phyloP scores from a whole-genome alignment of 2,888 invertebrate species.

The Byasa hedistus region DNA sequence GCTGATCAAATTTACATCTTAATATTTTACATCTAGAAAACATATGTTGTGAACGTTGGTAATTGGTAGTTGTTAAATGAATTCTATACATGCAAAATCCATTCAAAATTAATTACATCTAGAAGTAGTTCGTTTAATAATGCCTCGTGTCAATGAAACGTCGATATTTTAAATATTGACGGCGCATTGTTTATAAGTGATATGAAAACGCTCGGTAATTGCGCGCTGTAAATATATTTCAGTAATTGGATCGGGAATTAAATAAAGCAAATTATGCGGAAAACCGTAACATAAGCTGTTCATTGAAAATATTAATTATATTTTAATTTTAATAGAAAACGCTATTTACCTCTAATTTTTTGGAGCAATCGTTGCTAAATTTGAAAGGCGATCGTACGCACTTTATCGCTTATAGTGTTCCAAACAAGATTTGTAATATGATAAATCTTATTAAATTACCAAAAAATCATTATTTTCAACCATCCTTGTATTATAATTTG shows the following conservation, averaged over 20 bases:
- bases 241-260: conserved; percentile 5
- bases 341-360: not conserved
- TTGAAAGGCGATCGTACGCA: too few species aligned
- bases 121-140: not conserved
- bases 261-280: not conserved
- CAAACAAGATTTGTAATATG: too few species aligned
- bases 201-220: not conserved
- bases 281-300: not conserved
- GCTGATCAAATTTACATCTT: too few species aligned
- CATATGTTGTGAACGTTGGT: not conserved
- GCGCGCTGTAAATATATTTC: not conserved
- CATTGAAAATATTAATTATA: not conserved
- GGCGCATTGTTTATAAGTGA: not conserved
- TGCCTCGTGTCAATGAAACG: not conserved
- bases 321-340: not conserved
- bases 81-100: not conserved
- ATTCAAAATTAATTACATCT: not conserved
- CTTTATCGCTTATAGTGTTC: too few species aligned
- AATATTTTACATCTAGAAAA: not conserved
- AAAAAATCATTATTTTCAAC: too few species aligned
- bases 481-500: too few species aligned
- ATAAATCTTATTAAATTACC: too few species aligned
- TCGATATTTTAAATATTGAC: conserved; percentile 1
- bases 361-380: too few species aligned
- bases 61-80: not conserved